Evolutionary conservation across 1,140 invertebrate species (phyloP).

Genomic region (Wasmannia auropunctata): DNA sequence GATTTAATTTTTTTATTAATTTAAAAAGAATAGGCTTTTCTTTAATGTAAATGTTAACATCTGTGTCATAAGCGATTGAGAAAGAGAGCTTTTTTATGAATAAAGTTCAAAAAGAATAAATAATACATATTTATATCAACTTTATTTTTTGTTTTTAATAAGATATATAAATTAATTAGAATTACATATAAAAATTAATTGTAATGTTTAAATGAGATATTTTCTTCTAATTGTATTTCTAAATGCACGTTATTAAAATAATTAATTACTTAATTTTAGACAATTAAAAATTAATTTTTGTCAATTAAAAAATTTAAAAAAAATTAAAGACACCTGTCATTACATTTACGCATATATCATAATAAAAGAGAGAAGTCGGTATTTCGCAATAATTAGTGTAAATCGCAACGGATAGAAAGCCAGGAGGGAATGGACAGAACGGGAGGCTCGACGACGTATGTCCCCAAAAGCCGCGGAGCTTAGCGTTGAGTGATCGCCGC

Average conservation of each 20-base stretch:
- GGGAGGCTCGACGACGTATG: slow-evolving; percentile 70
- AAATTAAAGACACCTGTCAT: neutral
- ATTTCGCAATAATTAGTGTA: slow-evolving; percentile 50
- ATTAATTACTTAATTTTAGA: neutral
- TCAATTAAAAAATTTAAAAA: neutral
- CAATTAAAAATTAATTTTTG: neutral
- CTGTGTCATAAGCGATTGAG: neutral
- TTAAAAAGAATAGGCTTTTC: neutral
- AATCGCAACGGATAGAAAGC: slow-evolving; percentile 55
- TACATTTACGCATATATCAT: neutral
- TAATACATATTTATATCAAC: neutral
- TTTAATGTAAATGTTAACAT: neutral
- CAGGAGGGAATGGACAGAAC: slow-evolving; percentile 68
- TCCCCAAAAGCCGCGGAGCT: slow-evolving; percentile 75
- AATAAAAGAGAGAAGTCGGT: neutral
- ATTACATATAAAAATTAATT: neutral
- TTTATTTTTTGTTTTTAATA: too few relatives aligned
- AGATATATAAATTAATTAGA: neutral
- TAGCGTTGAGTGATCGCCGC: slow-evolving; percentile 85
- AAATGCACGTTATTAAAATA: too few relatives aligned
- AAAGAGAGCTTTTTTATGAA: neutral
- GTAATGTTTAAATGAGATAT: neutral
- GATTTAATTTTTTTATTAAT: neutral
- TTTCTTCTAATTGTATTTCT: neutral
- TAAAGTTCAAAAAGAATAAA: neutral